Evolutionary conservation across 2,888 invertebrate genomes (phyloP), one percentile per base, ranked within the genome.

Genomic region (Phanerotoma sp.): DNA sequence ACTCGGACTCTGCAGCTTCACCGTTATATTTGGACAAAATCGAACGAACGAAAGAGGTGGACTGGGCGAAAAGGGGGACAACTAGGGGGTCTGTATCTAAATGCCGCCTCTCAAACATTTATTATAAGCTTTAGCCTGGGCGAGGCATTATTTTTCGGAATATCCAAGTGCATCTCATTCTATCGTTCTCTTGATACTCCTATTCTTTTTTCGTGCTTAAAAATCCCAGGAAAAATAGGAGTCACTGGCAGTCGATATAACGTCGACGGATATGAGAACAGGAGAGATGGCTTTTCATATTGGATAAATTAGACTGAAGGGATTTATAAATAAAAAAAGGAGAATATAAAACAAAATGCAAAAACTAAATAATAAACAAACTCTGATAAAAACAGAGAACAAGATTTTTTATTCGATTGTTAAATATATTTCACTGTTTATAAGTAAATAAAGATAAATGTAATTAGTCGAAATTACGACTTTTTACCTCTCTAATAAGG

Each of bases 21-120:
- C 69, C 73, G 72, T 74, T 75, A 73, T 76, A 75, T 75, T 75
- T 72, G 71, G 70, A 74, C 70, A 72, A 72, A 75, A 76, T 76
- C 74, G 75, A 75, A 74, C 70, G 64, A 61, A 58, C 60, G 58
- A 61, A 60, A 45, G 58, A 48, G 58, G 51, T n/a, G n/a, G n/a
- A n/a, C n/a, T n/a, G n/a, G n/a, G n/a, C n/a, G n/a, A n/a, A n/a
- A n/a, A n/a, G n/a, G n/a, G n/a, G n/a, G n/a, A n/a, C n/a, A n/a
- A n/a, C 16, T 53, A 45, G 48, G 38, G 48, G n/a, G n/a, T n/a
- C 44, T 38, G 44, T 51, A 52, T 51, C 60, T 60, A 62, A 62
- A 61, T 54, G 57, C 52, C 51, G 57, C 62, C 64, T 63, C 64
- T 62, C 64, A 64, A 71, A 71, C 69, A 71, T 73, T 73, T 73